phyloP scores from a whole-genome alignment of 2,888 invertebrate genomes.

The Palloptera scutellata region DNA sequence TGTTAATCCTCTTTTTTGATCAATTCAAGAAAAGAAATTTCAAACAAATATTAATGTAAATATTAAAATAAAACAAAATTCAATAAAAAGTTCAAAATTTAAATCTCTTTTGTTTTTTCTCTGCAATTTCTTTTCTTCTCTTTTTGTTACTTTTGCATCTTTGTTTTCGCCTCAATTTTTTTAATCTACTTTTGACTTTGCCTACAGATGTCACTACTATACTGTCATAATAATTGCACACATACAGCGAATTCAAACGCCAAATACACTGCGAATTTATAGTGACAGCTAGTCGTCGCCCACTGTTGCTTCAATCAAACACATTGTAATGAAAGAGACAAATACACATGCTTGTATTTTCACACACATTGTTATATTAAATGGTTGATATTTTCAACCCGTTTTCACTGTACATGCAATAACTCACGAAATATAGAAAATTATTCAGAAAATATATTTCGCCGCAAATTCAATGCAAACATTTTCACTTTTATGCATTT shows the following conservation, averaged over 20 bases:
- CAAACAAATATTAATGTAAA: not conserved
- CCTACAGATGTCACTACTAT: conserved; percentile 28
- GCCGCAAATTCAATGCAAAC: conserved; percentile 11
- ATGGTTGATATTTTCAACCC: conserved; percentile 30
- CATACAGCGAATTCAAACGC: conserved; percentile 25
- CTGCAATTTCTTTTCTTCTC: conserved; percentile 23
- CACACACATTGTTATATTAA: conserved; percentile 19
- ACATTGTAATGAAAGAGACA: conserved; percentile 25
- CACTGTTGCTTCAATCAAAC: conserved; percentile 23
- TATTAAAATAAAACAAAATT: not conserved
- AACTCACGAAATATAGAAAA: conserved; percentile 28
- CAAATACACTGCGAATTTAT: conserved; percentile 31
- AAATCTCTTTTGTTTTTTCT: conserved; percentile 34
- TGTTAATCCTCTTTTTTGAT: not conserved
- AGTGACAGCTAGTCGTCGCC: conserved; percentile 27
- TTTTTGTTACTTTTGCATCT: conserved; percentile 4
- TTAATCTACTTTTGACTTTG: not conserved
- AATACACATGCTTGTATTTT: conserved; percentile 21
- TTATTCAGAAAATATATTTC: conserved; percentile 17
- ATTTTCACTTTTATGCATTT: conserved; percentile 2
- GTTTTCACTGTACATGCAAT: conserved; percentile 32
- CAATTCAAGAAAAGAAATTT: not conserved
- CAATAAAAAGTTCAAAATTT: conserved; percentile 20
- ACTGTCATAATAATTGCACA: conserved; percentile 14
- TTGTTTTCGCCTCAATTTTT: conserved; percentile 21